Evolutionary conservation across 1,140 invertebrate species (phyloP), one percentile per base, ranked within the genome.

Genomic region (Apis laboriosa): DNA sequence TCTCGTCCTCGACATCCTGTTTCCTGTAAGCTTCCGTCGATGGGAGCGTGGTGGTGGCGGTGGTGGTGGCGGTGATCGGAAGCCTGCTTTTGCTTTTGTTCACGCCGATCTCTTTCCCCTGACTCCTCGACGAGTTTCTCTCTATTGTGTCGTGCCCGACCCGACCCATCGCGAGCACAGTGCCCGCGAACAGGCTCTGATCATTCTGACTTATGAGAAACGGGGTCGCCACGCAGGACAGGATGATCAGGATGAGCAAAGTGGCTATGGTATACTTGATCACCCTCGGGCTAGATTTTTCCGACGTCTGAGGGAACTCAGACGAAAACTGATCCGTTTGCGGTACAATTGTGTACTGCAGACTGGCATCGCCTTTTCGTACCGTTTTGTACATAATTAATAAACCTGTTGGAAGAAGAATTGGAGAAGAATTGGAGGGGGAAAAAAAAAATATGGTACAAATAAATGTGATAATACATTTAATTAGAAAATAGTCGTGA

Each of bases 331-430:
- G 96, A 90, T 96, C 96, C 43, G 96, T 96, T 91, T 97, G 96
- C 64, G 96, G 96, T 60, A 97, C 93, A 86, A 97, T 96, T 61
- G 96, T 96, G 90, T 97, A 97, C 87, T 96, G 96, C 86, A 97
- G 94, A 88, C 96, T 96, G 87, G 96, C 96, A 90, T 97, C 96
- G 56, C 96, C 96, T 90, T 96, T 96, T 78, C 96, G 92, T 89
- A 97, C 96, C 70, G 96, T 97, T 94, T 97, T 96, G 92, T 96
- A 97, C 96, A 97, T 92, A 95, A 84, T 85, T 77, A 74, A 83
- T 77, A 71, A 70, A 77, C 83, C 78, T 85, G 84, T 74, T 72
- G 15, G 21, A 24, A 60, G 15, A 63, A 51, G 34, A 43, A 43
- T 43, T 43, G 34, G 5, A 43, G 34, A 43, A 43, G 34, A 43